A percentile compares a stretch with the other conserved stretches of the same genome.
phyloP scores from a whole-genome alignment of 1,140 invertebrate genomes.

The Bombus confusus region DNA sequence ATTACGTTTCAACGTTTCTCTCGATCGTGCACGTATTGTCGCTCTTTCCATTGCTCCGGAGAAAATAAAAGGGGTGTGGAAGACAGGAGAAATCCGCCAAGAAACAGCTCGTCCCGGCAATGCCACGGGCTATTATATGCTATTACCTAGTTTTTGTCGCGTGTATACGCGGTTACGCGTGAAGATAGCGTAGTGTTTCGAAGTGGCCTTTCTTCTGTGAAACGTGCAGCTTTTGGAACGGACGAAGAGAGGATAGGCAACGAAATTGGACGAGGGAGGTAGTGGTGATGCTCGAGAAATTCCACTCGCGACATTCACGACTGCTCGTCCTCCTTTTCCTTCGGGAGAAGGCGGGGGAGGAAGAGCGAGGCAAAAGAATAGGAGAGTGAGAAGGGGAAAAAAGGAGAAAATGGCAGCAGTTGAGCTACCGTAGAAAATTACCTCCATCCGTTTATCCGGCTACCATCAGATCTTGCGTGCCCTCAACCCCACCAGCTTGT shows the following conservation, averaged over 20 bases:
- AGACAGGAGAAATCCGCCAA: neutral
- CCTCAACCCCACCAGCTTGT: neutral
- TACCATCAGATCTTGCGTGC: conserved; percentile 43
- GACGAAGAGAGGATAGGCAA: neutral
- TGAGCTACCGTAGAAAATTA: conserved; percentile 59
- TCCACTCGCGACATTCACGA: conserved; percentile 34
- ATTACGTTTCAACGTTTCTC: conserved; percentile 31
- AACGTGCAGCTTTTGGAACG: neutral
- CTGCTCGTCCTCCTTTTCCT: neutral
- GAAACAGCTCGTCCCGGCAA: neutral
- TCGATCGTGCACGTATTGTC: conserved; percentile 5
- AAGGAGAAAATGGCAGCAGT: conserved; percentile 36
- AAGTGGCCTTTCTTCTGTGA: neutral
- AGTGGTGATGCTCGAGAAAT: conserved; percentile 9
- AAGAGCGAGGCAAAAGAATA: neutral
- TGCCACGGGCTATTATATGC: conserved; percentile 1
- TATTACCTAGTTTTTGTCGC: conserved; percentile 2
- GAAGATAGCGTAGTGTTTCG: neutral
- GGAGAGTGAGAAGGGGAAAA: too few species aligned
- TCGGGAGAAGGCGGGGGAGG: neutral
- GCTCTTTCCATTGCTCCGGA: too few species aligned
- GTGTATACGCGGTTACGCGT: neutral
- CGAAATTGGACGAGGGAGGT: neutral
- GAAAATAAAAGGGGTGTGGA: neutral
- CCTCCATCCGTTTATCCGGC: conserved; percentile 49